Evolutionary conservation across 2,888 invertebrate genomes (phyloP).

Genomic region (Orthosia gracilis): DNA sequence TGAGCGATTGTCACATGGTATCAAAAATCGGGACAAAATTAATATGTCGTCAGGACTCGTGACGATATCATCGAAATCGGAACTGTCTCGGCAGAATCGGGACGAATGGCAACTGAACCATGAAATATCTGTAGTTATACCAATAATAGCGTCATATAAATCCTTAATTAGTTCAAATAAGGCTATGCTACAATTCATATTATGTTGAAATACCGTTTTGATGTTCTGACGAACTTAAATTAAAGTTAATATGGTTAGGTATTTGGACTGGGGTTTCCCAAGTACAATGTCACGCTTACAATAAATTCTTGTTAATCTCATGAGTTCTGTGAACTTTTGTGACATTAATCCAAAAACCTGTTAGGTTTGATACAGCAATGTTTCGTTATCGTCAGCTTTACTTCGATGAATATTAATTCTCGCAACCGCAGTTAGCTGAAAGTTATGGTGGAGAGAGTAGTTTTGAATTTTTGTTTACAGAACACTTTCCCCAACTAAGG

Average conservation of each 20-base stretch:
- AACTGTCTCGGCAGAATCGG: too few species aligned
- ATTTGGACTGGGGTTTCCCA: slow-evolving; percentile 25
- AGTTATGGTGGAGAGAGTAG: background rate
- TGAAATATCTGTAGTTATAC: background rate
- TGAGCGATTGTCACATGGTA: too few species aligned
- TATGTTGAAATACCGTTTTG: too few species aligned
- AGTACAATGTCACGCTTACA: slow-evolving; percentile 6
- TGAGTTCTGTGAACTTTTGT: slow-evolving; percentile 4
- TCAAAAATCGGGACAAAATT: too few species aligned
- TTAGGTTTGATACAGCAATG: slow-evolving; percentile 7
- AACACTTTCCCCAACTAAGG: background rate
- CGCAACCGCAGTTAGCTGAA: background rate
- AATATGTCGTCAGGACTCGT: too few species aligned
- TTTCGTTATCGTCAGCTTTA: background rate
- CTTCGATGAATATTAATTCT: background rate
- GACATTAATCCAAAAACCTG: slow-evolving; percentile 19
- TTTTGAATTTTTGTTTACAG: background rate
- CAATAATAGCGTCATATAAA: background rate
- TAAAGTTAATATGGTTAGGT: background rate
- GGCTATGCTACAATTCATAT: too few species aligned
- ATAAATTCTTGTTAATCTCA: background rate
- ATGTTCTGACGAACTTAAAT: too few species aligned
- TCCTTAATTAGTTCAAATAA: slow-evolving; percentile 1
- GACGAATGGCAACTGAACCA: too few species aligned
- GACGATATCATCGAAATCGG: too few species aligned